Conservation (phyloP, 2,888 invertebrate genomes). For the Diogma glabrata region DNA sequence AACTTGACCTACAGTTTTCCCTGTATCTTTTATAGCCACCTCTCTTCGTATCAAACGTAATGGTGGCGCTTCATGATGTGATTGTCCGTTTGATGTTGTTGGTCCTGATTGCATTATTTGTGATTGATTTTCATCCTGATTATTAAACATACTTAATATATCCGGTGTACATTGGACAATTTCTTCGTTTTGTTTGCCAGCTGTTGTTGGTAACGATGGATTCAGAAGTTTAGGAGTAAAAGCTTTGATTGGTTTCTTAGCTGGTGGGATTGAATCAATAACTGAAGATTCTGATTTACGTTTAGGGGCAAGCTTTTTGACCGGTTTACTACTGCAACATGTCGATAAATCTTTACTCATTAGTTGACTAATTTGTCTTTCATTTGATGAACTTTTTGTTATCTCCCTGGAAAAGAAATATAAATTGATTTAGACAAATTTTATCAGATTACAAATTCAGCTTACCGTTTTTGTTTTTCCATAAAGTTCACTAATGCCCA, state of each 20-base stretch:
- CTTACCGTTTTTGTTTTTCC: conserved; percentile 41
- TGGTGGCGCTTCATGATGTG: conserved; percentile 3
- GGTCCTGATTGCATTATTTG: not conserved
- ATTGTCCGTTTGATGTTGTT: too few relatives aligned
- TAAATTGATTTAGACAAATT: too few relatives aligned
- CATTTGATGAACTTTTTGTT: conserved; percentile 13
- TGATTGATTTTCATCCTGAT: not conserved
- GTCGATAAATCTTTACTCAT: conserved; percentile 28
- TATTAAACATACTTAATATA: conserved; percentile 29
- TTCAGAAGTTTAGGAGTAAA: not conserved
- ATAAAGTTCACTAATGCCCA: conserved; percentile 61
- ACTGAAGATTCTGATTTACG: not conserved
- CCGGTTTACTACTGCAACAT: conserved; percentile 29
- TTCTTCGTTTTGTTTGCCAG: conserved; percentile 30
- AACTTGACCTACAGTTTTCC: too few relatives aligned
- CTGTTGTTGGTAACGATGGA: not conserved
- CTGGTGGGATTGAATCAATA: conserved; percentile 14
- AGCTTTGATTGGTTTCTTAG: not conserved
- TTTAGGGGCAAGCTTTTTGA: not conserved
- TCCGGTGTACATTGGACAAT: conserved; percentile 53
- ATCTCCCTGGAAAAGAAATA: not conserved
- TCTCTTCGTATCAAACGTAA: conserved; percentile 1
- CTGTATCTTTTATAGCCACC: not conserved
- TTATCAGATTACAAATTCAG: too few relatives aligned
- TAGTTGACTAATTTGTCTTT: conserved; percentile 24